A percentile compares a stretch with the other conserved stretches of the same genome.
phyloP scores from a whole-genome alignment of 2,797 vertebrate species.

The Sorex maritimensis region DNA sequence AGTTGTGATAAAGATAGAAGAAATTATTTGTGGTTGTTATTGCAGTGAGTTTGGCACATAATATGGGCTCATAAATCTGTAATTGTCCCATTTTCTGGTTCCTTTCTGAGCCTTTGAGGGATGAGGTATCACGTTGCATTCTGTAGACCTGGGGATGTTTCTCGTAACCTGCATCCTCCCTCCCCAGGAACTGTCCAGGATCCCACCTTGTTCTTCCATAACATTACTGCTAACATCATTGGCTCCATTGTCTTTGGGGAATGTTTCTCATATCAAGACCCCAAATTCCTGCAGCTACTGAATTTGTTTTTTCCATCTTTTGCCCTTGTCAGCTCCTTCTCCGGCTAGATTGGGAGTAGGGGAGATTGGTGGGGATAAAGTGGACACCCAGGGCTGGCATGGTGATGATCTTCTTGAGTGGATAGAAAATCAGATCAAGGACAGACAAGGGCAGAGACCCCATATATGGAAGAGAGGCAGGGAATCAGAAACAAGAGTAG shows the following conservation, averaged over 20 bases:
- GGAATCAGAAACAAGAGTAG: too few relatives aligned
- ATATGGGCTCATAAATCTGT: too few relatives aligned
- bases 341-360: conserved; percentile 74
- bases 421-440: too few relatives aligned
- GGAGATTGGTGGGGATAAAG: too few relatives aligned
- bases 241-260: conserved; percentile 89
- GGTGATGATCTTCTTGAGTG: too few relatives aligned
- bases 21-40: too few relatives aligned
- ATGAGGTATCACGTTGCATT: too few relatives aligned
- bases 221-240: conserved; percentile 87
- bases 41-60: too few relatives aligned
- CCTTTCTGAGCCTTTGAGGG: neutral
- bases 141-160: neutral
- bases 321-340: conserved; percentile 7
- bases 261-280: conserved; percentile 87
- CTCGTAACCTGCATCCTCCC: neutral
- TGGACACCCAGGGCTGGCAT: neutral
- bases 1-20: too few relatives aligned
- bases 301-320: conserved; percentile 76
- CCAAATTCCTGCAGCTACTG: conserved; percentile 84
- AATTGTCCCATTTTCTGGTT: too few relatives aligned
- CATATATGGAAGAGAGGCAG: too few relatives aligned
- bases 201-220: conserved; percentile 65
- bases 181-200: conserved; percentile 71
- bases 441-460: too few relatives aligned